A percentile compares a stretch with the other conserved stretches of the same genome.
Evolutionary conservation across 2,888 invertebrate species (phyloP).

Genomic region (Acronicta alni): DNA sequence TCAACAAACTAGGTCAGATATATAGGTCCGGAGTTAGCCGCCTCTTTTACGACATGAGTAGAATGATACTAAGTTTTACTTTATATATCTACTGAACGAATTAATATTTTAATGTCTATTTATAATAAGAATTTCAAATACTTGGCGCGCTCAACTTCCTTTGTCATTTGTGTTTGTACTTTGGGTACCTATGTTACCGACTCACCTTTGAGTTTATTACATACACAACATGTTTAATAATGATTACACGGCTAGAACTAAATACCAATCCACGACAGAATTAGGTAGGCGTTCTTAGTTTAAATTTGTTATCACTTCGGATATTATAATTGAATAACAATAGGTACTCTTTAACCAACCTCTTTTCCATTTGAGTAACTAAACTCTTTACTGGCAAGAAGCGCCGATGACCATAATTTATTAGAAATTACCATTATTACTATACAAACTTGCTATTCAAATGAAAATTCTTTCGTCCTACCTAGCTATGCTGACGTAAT

Average conservation of each 20-base stretch:
- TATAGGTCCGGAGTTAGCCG: slow-evolving; percentile 62
- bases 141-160: slow-evolving; percentile 48
- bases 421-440: no score
- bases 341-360: no score
- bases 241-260: no score
- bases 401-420: no score
- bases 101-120: slow-evolving; percentile 29
- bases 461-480: slow-evolving; percentile 6
- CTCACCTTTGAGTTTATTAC: slow-evolving; percentile 1
- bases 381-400: no score
- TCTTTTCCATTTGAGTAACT: no score
- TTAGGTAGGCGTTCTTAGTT: no score
- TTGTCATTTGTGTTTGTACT: slow-evolving; percentile 33
- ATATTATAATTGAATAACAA: no score
- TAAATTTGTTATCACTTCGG: no score
- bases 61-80: slow-evolving; percentile 31
- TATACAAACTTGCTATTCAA: background rate
- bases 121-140: slow-evolving; percentile 32
- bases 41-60: slow-evolving; percentile 34
- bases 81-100: slow-evolving; percentile 11
- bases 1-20: slow-evolving; percentile 81
- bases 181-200: slow-evolving; percentile 21
- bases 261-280: background rate
- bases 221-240: no score
- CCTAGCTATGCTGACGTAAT: slow-evolving; percentile 36